Evolutionary conservation across 2,888 invertebrate species (phyloP).

Genomic region (Noctua janthina): DNA sequence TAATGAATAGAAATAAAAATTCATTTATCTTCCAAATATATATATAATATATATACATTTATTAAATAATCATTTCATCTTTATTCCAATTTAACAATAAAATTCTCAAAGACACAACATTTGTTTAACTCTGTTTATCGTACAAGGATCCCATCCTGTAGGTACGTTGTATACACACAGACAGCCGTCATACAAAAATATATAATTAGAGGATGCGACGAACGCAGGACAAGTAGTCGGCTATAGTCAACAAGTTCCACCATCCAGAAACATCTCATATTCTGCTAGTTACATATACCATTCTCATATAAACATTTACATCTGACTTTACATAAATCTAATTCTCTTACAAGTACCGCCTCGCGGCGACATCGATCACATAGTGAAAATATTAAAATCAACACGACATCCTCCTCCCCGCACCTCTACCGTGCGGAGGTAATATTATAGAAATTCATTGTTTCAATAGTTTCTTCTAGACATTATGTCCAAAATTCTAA

Average conservation of each 20-base stretch:
- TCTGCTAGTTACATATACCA: constrained; percentile 63
- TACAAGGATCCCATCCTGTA: constrained; percentile 84
- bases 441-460: constrained; percentile 61
- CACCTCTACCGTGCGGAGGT: constrained; percentile 50
- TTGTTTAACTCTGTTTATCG: constrained; percentile 86
- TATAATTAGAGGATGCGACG: constrained; percentile 66
- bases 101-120: constrained; percentile 91
- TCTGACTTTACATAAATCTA: constrained; percentile 59
- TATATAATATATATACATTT: constrained; percentile 88
- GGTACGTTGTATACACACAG: constrained; percentile 73
- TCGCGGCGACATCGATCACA: constrained; percentile 59
- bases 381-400: constrained; percentile 58
- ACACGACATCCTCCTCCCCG: constrained; percentile 55
- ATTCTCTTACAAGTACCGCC: constrained; percentile 51
- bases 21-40: constrained; percentile 88
- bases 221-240: constrained; percentile 65
- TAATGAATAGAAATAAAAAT: constrained; percentile 71
- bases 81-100: constrained; percentile 91
- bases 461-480: constrained; percentile 58
- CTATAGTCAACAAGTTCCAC: constrained; percentile 60
- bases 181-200: constrained; percentile 79
- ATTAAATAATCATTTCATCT: constrained; percentile 90
- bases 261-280: constrained; percentile 49
- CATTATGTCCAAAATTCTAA: constrained; percentile 62
- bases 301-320: constrained; percentile 66